These are phyloP conservation scores for Xestia xanthographa DNA, from an alignment of 2,888 invertebrate species.

Conservation along the genomic window DNA sequence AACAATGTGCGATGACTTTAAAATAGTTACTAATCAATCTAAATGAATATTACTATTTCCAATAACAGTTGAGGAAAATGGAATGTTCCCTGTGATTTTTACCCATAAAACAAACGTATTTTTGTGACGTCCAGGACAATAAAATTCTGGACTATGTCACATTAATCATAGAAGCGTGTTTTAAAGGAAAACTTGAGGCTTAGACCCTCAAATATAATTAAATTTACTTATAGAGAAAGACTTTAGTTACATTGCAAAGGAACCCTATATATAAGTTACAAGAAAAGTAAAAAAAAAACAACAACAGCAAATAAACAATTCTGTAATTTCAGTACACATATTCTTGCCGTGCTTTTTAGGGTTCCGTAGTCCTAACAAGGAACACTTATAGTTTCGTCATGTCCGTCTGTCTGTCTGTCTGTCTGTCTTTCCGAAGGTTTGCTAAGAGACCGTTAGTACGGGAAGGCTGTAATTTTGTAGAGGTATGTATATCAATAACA, in stretches of 20 bases:
- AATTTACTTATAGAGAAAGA: background rate
- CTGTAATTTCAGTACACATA: background rate
- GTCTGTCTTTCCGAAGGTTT: too few relatives aligned
- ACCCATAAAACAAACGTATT: background rate
- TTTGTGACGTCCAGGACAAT: background rate
- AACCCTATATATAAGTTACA: background rate
- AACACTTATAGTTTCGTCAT: too few relatives aligned
- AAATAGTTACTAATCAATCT: background rate
- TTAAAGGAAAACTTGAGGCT: background rate
- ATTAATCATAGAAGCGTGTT: background rate
- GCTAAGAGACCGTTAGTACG: too few relatives aligned
- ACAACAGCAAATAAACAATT: too few relatives aligned
- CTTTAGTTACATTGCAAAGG: background rate
- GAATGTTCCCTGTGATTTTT: background rate
- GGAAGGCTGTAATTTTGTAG: too few relatives aligned
- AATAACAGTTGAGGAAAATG: background rate
- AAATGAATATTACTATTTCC: constrained; percentile 2
- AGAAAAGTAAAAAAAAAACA: background rate
- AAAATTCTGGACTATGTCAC: background rate
- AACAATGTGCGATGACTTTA: background rate
- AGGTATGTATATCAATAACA: too few relatives aligned
- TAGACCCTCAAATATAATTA: background rate
- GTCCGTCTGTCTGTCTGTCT: too few relatives aligned
- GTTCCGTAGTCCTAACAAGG: too few relatives aligned
- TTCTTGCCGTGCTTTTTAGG: too few relatives aligned